phyloP scores from a whole-genome alignment of 2,888 invertebrate species.

The Tupiocoris notatus region DNA sequence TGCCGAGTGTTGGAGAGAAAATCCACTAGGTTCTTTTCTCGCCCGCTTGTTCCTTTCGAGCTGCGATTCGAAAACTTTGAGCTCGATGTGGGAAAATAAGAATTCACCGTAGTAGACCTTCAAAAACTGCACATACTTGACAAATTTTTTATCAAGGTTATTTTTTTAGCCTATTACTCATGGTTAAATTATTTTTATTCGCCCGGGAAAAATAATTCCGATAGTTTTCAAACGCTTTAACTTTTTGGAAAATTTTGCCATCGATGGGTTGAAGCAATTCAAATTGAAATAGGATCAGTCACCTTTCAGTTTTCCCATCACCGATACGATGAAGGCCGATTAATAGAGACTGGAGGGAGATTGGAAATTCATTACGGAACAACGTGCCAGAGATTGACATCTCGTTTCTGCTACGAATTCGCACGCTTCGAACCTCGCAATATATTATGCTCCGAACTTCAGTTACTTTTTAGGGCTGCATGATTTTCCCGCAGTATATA shows the following conservation, averaged over 20 bases:
- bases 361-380: background rate
- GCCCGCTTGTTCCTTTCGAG: background rate
- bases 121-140: too few relatives aligned
- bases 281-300: background rate
- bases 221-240: too few relatives aligned
- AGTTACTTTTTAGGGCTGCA: background rate
- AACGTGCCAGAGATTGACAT: background rate
- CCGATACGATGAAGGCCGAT: background rate
- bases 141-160: too few relatives aligned
- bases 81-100: background rate
- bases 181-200: too few relatives aligned
- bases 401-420: background rate
- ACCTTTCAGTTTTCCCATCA: background rate
- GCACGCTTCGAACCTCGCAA: too few relatives aligned
- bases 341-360: background rate
- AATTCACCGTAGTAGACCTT: too few relatives aligned
- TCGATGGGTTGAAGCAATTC: too few relatives aligned
- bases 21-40: background rate
- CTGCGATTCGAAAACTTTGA: background rate
- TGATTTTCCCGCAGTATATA: background rate
- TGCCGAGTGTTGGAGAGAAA: background rate
- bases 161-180: too few relatives aligned
- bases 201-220: too few relatives aligned
- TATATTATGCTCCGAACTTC: too few relatives aligned
- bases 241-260: too few relatives aligned